phyloP scores from a whole-genome alignment of 2,113 vertebrate genomes.

The Trogon melanurus region DNA sequence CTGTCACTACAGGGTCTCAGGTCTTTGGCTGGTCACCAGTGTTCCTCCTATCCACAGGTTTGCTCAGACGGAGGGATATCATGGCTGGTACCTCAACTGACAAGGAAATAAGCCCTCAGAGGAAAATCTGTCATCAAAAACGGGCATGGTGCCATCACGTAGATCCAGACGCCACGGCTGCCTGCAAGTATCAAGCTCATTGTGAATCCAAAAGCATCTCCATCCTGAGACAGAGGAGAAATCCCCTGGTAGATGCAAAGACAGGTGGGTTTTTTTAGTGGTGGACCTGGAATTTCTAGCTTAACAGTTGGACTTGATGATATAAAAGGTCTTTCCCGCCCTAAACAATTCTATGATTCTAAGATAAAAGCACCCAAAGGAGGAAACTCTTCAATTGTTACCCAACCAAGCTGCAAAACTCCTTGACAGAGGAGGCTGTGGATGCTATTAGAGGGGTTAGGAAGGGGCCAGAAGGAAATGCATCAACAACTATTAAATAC shows the following conservation, averaged over 20 bases:
- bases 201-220: background rate
- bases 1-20: background rate
- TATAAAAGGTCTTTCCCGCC: too few species aligned
- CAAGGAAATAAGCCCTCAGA: background rate
- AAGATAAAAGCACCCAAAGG: background rate
- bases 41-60: background rate
- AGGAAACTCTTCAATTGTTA: background rate
- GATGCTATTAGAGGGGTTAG: background rate
- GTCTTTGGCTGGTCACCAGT: background rate
- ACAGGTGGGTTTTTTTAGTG: too few species aligned
- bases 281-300: too few species aligned
- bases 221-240: background rate
- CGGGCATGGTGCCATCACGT: background rate
- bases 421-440: background rate
- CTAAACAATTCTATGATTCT: too few species aligned
- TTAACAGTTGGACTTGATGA: too few species aligned
- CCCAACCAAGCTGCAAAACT: background rate
- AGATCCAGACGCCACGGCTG: background rate
- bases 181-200: background rate
- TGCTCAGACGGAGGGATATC: background rate
- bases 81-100: background rate
- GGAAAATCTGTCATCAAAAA: background rate
- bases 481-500: background rate
- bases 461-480: background rate
- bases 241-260: background rate